Conservation (phyloP, 1,140 invertebrate genomes). For the Tigriopus japonicus region DNA sequence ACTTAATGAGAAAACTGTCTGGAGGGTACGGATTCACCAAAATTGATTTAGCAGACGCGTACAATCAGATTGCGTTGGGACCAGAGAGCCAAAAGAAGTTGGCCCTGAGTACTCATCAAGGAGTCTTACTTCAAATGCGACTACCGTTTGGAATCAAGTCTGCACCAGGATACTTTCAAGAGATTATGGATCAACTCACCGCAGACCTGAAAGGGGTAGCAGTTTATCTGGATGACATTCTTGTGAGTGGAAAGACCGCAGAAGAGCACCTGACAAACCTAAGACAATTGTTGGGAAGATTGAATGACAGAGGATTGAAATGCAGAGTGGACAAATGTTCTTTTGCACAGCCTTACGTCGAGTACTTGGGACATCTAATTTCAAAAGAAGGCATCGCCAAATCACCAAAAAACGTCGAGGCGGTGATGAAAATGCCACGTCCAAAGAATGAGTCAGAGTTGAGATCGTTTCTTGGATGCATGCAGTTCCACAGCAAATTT, state of each 20-base stretch:
- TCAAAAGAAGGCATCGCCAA: too few relatives aligned
- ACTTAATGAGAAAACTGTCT: too few relatives aligned
- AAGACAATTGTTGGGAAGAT: background rate
- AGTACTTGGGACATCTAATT: too few relatives aligned
- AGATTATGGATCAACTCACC: conserved; percentile 13
- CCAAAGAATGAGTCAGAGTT: too few relatives aligned
- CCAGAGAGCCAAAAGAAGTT: background rate
- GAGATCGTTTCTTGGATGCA: too few relatives aligned
- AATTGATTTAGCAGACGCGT: too few relatives aligned
- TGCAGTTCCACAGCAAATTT: too few relatives aligned
- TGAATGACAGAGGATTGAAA: background rate
- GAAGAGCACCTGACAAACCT: conserved; percentile 16
- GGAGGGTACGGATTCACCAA: too few relatives aligned
- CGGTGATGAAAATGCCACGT: too few relatives aligned
- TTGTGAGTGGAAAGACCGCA: conserved; percentile 17
- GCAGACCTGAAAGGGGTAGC: conserved; percentile 8
- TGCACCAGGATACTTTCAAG: conserved; percentile 17
- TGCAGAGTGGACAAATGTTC: background rate
- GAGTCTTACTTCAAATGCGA: conserved; percentile 22
- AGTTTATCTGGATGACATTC: conserved; percentile 18
- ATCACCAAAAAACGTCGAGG: too few relatives aligned
- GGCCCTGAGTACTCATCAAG: conserved; percentile 22
- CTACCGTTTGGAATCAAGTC: conserved; percentile 20
- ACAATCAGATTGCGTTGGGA: background rate
- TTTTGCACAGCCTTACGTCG: background rate